Evolutionary conservation across 2,888 invertebrate genomes (phyloP).

Genomic region (Synanthedon myopaeformis): DNA sequence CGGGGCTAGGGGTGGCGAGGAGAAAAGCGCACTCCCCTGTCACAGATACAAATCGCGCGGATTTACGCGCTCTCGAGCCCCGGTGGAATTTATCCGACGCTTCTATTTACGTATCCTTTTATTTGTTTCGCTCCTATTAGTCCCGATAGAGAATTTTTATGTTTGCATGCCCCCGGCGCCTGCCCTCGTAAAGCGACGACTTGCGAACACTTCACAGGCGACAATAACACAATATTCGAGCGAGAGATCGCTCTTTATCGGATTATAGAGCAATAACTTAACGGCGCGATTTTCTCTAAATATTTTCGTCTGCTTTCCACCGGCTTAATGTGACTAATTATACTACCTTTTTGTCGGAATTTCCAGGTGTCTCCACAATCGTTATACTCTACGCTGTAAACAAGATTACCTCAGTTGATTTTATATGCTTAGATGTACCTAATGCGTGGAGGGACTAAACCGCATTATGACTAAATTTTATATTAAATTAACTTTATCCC

Average conservation of each 20-base stretch:
- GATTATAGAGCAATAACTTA: slow-evolving; percentile 62
- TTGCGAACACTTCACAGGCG: slow-evolving; percentile 60
- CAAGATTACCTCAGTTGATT: no score
- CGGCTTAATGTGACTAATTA: slow-evolving; percentile 54
- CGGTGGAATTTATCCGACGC: slow-evolving; percentile 66
- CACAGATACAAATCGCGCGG: slow-evolving; percentile 71
- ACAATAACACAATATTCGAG: slow-evolving; percentile 60
- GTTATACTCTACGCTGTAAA: slow-evolving; percentile 26
- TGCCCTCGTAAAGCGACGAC: slow-evolving; percentile 65
- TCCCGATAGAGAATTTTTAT: slow-evolving; percentile 70
- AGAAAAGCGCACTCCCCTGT: slow-evolving; percentile 38
- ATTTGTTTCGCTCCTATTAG: slow-evolving; percentile 69
- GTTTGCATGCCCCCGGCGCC: slow-evolving; percentile 60
- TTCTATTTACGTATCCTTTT: slow-evolving; percentile 70
- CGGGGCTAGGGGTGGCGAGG: slow-evolving; percentile 5
- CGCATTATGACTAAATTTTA: no score
- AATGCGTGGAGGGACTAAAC: no score
- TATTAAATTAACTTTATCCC: no score
- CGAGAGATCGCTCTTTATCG: slow-evolving; percentile 56
- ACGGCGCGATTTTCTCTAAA: slow-evolving; percentile 27
- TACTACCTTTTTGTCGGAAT: slow-evolving; percentile 33
- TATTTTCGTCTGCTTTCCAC: slow-evolving; percentile 46
- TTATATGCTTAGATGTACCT: no score
- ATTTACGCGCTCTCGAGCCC: slow-evolving; percentile 68
- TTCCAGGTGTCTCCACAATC: slow-evolving; percentile 50